Evolutionary conservation across 2,888 invertebrate species (phyloP).

Genomic region (Oxyteleia sp.): DNA sequence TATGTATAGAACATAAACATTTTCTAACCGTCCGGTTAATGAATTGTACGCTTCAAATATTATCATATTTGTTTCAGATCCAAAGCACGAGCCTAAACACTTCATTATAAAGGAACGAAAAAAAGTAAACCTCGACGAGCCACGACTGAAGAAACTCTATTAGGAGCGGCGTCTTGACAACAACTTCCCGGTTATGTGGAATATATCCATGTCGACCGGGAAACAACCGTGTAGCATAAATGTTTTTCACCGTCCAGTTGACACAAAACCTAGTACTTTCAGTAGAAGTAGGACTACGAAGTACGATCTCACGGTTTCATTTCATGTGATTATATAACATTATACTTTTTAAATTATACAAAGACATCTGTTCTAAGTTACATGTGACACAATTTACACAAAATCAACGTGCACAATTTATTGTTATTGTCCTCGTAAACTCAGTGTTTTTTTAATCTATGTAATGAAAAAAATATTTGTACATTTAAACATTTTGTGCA

Average conservation of each 20-base stretch:
- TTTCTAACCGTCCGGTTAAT: background rate
- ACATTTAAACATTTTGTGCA: too few relatives aligned
- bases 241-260: conserved; percentile 85
- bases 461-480: too few relatives aligned
- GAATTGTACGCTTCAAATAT: background rate
- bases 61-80: conserved; percentile 88
- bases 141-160: conserved; percentile 91
- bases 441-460: background rate
- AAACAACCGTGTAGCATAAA: conserved; percentile 92
- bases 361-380: background rate
- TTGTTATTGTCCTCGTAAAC: background rate
- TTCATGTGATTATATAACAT: background rate
- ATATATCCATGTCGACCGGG: conserved; percentile 97
- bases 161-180: conserved; percentile 94
- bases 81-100: conserved; percentile 89
- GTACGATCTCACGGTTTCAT: conserved; percentile 17
- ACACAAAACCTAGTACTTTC: conserved; percentile 76
- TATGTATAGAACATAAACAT: too few relatives aligned
- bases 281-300: conserved; percentile 61
- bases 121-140: conserved; percentile 88
- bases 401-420: background rate
- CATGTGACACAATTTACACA: background rate
- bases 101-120: conserved; percentile 88
- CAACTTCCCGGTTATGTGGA: conserved; percentile 95
- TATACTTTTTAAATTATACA: background rate